phyloP scores from a whole-genome alignment of 2,888 invertebrate species.

The Limnephilus rhombicus region DNA sequence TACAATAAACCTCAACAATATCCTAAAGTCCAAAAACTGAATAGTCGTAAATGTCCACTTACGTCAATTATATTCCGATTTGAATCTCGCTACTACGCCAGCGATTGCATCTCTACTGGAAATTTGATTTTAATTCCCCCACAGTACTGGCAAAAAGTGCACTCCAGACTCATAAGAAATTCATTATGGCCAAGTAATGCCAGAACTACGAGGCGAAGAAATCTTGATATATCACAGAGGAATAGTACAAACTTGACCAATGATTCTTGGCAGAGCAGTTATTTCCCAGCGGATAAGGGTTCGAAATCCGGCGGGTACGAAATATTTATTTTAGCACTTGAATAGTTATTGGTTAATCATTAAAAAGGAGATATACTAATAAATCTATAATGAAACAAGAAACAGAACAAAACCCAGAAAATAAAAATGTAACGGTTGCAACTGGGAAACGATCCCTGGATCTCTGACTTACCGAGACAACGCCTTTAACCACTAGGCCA shows the following conservation, averaged over 20 bases:
- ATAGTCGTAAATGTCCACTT: not conserved
- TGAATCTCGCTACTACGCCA: not conserved
- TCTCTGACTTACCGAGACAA: too few species aligned
- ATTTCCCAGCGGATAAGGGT: not conserved
- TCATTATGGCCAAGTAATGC: not conserved
- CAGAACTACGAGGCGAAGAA: not conserved
- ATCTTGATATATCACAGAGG: not conserved
- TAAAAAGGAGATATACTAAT: too few species aligned
- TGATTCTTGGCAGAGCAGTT: not conserved
- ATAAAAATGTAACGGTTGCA: too few species aligned
- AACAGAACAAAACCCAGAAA: too few species aligned
- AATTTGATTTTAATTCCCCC: slow-evolving; percentile 11
- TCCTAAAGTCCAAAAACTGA: not conserved
- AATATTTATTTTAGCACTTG: not conserved
- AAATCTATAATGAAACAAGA: too few species aligned
- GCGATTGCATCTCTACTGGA: not conserved
- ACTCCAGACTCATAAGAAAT: slow-evolving; percentile 24
- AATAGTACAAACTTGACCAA: not conserved
- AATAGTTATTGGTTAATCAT: too few species aligned
- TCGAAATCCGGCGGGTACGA: not conserved
- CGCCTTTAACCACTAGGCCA: too few species aligned
- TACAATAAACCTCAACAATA: not conserved
- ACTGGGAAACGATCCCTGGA: too few species aligned
- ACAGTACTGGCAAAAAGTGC: slow-evolving; percentile 17
- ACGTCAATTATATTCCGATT: not conserved